phyloP scores from a whole-genome alignment of 1,140 invertebrate species.

The Cyclina sinensis region DNA sequence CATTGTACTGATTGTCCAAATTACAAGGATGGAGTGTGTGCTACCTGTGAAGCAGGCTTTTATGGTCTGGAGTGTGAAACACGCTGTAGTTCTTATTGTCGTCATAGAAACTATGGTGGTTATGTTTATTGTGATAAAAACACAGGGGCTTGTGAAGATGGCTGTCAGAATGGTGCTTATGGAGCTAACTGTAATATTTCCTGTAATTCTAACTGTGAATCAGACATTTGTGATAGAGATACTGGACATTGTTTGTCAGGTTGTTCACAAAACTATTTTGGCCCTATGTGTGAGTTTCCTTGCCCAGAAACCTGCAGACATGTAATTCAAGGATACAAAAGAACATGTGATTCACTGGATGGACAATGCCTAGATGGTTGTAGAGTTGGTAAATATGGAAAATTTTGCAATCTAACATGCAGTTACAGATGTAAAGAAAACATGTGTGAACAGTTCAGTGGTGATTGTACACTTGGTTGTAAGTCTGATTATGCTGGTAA shows the following conservation, averaged over 20 bases:
- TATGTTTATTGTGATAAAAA: constrained; percentile 46
- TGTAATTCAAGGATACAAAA: constrained; percentile 18
- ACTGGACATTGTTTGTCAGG: constrained; percentile 25
- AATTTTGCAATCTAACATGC: constrained; percentile 43
- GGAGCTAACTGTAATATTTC: constrained; percentile 14
- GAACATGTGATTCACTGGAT: constrained; percentile 4
- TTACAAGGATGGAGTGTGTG: background rate
- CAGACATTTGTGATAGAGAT: constrained; percentile 9
- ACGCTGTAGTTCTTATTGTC: constrained; percentile 23
- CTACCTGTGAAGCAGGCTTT: background rate
- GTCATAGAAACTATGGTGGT: background rate
- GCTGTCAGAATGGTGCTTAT: constrained; percentile 31
- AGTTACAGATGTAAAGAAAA: constrained; percentile 35
- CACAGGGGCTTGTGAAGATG: constrained; percentile 9
- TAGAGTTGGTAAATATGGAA: constrained; percentile 10
- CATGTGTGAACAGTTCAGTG: constrained; percentile 13
- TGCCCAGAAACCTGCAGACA: constrained; percentile 32
- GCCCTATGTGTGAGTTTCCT: background rate
- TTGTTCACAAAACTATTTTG: constrained; percentile 34
- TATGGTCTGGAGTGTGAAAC: constrained; percentile 26
- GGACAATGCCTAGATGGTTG: constrained; percentile 42
- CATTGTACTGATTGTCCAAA: constrained; percentile 27
- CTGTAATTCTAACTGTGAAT: constrained; percentile 38
- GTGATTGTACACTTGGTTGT: constrained; percentile 39
- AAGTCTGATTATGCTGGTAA: constrained; percentile 7